These are phyloP conservation scores for Virgularia gustaviana DNA, from an alignment of 92 coral and sea anemone genomes.

Conservation along the genomic window DNA sequence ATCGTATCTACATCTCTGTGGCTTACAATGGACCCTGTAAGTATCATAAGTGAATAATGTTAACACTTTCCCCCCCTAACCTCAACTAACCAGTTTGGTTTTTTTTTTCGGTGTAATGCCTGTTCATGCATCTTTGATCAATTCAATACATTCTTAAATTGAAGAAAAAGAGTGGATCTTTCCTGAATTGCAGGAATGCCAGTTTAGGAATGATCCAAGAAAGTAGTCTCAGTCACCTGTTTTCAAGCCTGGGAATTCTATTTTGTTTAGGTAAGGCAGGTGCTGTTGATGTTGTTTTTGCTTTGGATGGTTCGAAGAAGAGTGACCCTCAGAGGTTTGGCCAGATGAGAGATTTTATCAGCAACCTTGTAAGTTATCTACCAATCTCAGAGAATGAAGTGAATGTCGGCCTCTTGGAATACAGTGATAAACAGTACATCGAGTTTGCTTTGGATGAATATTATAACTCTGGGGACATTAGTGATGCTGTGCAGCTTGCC, in stretches of 20 bases:
- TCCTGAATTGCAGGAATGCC: too few relatives aligned
- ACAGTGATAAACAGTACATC: constrained; percentile 26
- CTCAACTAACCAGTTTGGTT: constrained; percentile 34
- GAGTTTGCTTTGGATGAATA: constrained; percentile 15
- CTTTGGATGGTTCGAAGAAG: constrained; percentile 26
- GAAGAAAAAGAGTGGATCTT: background rate
- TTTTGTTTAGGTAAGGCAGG: constrained; percentile 21
- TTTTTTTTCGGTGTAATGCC: constrained; percentile 31
- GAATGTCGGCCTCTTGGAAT: constrained; percentile 28
- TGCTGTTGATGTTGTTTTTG: constrained; percentile 33
- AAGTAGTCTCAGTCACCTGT: too few relatives aligned
- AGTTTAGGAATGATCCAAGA: too few relatives aligned
- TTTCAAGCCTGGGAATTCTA: too few relatives aligned
- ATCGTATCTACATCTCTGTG: constrained; percentile 65
- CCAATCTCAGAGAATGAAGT: constrained; percentile 23
- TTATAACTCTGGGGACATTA: background rate
- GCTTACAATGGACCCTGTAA: constrained; percentile 80
- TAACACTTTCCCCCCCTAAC: constrained; percentile 35
- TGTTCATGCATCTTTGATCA: constrained; percentile 9
- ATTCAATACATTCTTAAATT: constrained; percentile 37
- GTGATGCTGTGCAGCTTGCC: constrained; percentile 15
- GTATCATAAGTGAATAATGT: constrained; percentile 33
- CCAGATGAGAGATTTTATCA: constrained; percentile 26
- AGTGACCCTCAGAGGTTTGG: constrained; percentile 20
- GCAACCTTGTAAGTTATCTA: constrained; percentile 8